phyloP scores from a whole-genome alignment of 2,888 invertebrate genomes.

The Syrphus vitripennis region DNA sequence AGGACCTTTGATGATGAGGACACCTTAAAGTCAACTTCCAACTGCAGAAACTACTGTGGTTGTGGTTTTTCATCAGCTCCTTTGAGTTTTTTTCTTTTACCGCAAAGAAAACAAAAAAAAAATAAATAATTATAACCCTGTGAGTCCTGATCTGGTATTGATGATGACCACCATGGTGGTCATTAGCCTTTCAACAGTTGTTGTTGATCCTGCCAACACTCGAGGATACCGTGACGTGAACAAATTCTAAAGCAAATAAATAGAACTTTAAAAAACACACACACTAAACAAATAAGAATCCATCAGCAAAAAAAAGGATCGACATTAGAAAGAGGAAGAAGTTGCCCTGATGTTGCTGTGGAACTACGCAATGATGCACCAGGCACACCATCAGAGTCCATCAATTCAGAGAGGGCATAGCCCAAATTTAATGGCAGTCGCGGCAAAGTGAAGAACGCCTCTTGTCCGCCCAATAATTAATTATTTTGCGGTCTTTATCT shows the following conservation, averaged over 20 bases:
- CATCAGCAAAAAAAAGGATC: neutral
- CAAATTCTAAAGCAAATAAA: constrained; percentile 59
- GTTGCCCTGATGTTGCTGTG: neutral
- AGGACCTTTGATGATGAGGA: constrained; percentile 32
- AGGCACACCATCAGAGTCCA: neutral
- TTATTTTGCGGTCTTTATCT: constrained; percentile 70
- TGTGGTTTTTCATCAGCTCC: constrained; percentile 49
- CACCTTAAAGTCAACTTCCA: constrained; percentile 18
- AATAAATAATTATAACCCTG: constrained; percentile 53
- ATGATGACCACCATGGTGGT: constrained; percentile 49
- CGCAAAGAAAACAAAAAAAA: constrained; percentile 5
- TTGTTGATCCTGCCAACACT: constrained; percentile 37
- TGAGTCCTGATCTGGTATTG: constrained; percentile 35
- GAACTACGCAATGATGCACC: neutral
- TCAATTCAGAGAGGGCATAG: constrained; percentile 39
- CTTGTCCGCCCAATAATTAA: constrained; percentile 69
- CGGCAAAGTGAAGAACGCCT: constrained; percentile 67
- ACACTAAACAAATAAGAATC: constrained; percentile 40
- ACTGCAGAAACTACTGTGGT: constrained; percentile 27
- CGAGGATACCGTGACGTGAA: constrained; percentile 56
- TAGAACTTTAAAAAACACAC: constrained; percentile 15
- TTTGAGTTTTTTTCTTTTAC: constrained; percentile 42
- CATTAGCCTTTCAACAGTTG: constrained; percentile 71
- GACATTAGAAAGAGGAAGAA: constrained; percentile 33
- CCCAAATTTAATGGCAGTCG: constrained; percentile 70